Base-by-base conservation (phyloP, 2,113 vertebrate genomes). In the Rhinogobius similis region DNA sequence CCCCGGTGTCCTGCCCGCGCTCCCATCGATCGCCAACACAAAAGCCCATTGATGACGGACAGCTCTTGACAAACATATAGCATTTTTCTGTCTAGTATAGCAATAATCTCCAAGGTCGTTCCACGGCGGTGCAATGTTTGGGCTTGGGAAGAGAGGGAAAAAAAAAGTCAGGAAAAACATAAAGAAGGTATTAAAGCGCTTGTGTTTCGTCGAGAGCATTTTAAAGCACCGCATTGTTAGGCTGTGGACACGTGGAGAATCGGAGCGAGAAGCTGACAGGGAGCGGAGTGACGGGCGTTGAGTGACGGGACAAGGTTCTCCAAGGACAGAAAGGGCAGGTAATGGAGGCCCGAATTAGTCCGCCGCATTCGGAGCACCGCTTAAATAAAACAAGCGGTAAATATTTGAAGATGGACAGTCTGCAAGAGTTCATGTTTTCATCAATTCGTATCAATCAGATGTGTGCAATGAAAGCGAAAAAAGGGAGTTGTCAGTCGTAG, bases 51-150 rank as follows among this genome's bases (percentile, higher is more conserved):
- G 89, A 89, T 89, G 89, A 92, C 88, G 68, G 89, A 90, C 91
- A 89, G 89, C 88, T 88, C 88, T 89, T 77, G 87, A 90, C 91
- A 91, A 91, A 92, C 89, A 91, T 86, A 88, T 82, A 83, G 88
- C 89, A 87, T 87, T 82, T 87, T 92, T 92, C 91, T 90, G 90
- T 88, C 85, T 82, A 91, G 90, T 83, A 71, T 76, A 92, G 90
- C 90, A 93, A 89, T 91, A 90, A 91, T 88, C 83, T 88, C 79
- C 91, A 91, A 91, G 91, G 90, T 92, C 91, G 65, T 71, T 83
- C 74, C 24, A 27, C 81, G 27, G 70, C 73, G 7, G 78, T 53
- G 4, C n/a, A 38, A 64, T 62, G 67, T 46, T 29, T 9, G 58
- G 70, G 64, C 26, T 64, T 18, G 5, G 46, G 46, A n/a, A 48